phyloP scores from a whole-genome alignment of 1,140 invertebrate genomes.

The Homalodisca vitripennis region DNA sequence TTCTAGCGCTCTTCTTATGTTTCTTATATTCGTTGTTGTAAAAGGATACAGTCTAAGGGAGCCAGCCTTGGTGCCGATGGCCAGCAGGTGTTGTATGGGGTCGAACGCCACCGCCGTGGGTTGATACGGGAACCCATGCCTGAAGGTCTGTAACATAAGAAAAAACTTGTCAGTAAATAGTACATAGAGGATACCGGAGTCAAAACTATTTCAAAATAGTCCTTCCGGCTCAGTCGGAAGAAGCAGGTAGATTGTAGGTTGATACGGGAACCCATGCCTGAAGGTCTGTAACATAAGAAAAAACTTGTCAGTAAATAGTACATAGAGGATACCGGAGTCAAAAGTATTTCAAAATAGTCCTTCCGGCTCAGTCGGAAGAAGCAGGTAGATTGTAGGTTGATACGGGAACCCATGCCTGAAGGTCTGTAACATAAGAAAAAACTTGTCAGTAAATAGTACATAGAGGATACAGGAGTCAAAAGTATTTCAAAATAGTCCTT shows the following conservation, averaged over 20 bases:
- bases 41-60: slow-evolving; percentile 97
- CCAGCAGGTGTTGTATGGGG: slow-evolving; percentile 94
- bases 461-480: background rate
- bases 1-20: no score
- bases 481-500: no score
- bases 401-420: slow-evolving; percentile 98
- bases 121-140: slow-evolving; percentile 98
- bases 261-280: slow-evolving; percentile 97
- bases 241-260: no score
- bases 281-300: slow-evolving; percentile 81
- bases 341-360: no score
- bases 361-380: no score
- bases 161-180: slow-evolving; percentile 37
- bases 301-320: slow-evolving; percentile 25
- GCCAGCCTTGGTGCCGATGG: slow-evolving; percentile 94
- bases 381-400: no score
- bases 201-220: no score
- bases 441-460: background rate
- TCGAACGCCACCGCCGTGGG: slow-evolving; percentile 97
- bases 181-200: background rate
- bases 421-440: slow-evolving; percentile 73
- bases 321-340: background rate
- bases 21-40: no score
- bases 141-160: slow-evolving; percentile 83
- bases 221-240: no score